Evolutionary conservation across 2,888 invertebrate genomes (phyloP), one percentile per base, ranked within the genome.

Genomic region (Chaetogeoica ovagalla): DNA sequence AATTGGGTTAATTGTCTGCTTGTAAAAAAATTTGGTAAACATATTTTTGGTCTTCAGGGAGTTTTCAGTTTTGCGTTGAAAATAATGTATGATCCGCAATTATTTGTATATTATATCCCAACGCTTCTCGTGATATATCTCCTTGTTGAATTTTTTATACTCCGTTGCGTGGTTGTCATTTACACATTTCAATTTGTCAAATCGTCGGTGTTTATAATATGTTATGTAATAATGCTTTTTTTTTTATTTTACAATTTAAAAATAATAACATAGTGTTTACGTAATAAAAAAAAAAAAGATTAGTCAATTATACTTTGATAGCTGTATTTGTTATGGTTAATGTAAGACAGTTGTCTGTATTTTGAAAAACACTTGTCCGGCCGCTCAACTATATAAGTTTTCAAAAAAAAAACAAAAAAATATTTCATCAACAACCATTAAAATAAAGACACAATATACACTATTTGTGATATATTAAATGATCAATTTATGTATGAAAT

Each of bases 391-490:
- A 43, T 43, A 43, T 9, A 4, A 43, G 43, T 43, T 43, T 43
- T 9, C 43, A 6, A 43, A 0, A 7, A 43, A 7, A 43, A 43
- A 43, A 59, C 13, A 37, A 48, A 9, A 37, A 59, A 13, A 7
- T 62, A 59, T 66, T 48, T 69, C 21, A 3, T 43, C 19, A 52
- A 52, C 9, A 6, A 30, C 48, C 43, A 4, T 68, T 76, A 30
- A 21, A 23, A 43, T 23, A 30, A 52, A 62, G 23, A 57, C 52
- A 19, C 52, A n/a, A 37, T 57, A 65, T 57, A 65, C 55, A 30
- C 30, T 30, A 4, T 70, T 71, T 79, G 70, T 70, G 62, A 79
- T 79, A 70, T 77, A 55, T 52, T 69, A 30, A 69, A 69, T 39
- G 57, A 77, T 52, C 43, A 43, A 52, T 52, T 52, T 17, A 52